phyloP scores from a whole-genome alignment of 2,888 invertebrate genomes.

The Panzeria rudis region DNA sequence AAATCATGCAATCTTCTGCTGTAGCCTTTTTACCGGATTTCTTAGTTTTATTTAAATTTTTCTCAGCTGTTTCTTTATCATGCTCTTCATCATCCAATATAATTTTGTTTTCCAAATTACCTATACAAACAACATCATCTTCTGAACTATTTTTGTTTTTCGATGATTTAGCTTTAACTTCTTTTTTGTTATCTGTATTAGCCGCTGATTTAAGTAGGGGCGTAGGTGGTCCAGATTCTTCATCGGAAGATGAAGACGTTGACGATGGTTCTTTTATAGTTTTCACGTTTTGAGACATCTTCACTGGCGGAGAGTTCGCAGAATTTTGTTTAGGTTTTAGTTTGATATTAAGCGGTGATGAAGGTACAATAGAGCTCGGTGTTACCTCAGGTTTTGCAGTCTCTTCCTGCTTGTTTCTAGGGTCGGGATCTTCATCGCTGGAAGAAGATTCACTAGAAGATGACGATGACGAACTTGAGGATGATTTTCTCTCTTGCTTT shows the following conservation, averaged over 20 bases:
- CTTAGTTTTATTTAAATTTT: conserved; percentile 42
- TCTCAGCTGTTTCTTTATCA: background rate
- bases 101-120: conserved; percentile 75
- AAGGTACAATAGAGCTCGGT: conserved; percentile 25
- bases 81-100: conserved; percentile 78
- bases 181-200: background rate
- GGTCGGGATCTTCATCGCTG: conserved; percentile 62
- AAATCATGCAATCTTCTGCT: conserved; percentile 77
- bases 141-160: conserved; percentile 72
- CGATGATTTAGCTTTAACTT: conserved; percentile 9
- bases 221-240: background rate
- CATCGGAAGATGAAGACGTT: conserved; percentile 51
- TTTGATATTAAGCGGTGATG: conserved; percentile 43
- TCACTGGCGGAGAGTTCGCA: background rate
- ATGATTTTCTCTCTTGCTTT: conserved; percentile 55
- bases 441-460: conserved; percentile 64
- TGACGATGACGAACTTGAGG: conserved; percentile 57
- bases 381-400: background rate
- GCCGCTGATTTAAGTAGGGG: background rate
- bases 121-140: conserved; percentile 82
- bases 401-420: conserved; percentile 19
- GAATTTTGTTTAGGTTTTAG: conserved; percentile 34
- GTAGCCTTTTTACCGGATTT: conserved; percentile 27
- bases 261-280: conserved; percentile 13
- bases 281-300: background rate